These are phyloP conservation scores for Tetraneura akinire DNA, from an alignment of 1,140 invertebrate species.

Conservation along the genomic window DNA sequence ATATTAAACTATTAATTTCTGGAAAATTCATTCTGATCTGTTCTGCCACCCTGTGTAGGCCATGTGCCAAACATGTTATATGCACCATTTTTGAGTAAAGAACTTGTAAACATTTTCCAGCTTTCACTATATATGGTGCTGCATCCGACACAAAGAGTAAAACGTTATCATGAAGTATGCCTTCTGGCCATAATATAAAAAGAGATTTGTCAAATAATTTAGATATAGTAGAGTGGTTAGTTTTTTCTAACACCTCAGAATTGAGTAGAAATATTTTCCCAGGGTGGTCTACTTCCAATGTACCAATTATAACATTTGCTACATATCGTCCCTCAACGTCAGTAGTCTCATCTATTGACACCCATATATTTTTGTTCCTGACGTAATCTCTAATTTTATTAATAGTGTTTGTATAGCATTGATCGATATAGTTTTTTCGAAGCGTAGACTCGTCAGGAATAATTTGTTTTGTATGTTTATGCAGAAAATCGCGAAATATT, in stretches of 20 bases:
- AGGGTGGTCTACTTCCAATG: background rate
- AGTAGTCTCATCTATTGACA: no score
- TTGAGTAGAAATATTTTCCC: conserved; percentile 1
- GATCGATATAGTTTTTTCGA: background rate
- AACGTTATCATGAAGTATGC: background rate
- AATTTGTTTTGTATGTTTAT: background rate
- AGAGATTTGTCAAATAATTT: no score
- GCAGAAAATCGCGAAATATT: background rate
- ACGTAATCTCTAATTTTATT: background rate
- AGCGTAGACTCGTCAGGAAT: background rate
- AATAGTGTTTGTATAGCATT: background rate
- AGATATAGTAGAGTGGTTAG: background rate
- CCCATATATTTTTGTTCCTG: background rate
- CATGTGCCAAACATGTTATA: background rate
- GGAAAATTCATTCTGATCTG: background rate
- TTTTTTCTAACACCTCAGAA: background rate
- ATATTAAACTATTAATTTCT: background rate
- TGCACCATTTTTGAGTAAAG: no score
- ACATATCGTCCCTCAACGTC: no score
- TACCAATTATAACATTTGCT: background rate
- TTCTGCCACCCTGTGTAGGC: background rate
- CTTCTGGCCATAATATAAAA: no score
- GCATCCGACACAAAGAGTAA: background rate
- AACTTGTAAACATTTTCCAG: no score
- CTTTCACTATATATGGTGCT: conserved; percentile 21